Percentiles rank a stretch among this genome's conserved stretches.
Evolutionary conservation across 2,113 vertebrate species (phyloP).

Genomic region (Pluvialis apricaria): DNA sequence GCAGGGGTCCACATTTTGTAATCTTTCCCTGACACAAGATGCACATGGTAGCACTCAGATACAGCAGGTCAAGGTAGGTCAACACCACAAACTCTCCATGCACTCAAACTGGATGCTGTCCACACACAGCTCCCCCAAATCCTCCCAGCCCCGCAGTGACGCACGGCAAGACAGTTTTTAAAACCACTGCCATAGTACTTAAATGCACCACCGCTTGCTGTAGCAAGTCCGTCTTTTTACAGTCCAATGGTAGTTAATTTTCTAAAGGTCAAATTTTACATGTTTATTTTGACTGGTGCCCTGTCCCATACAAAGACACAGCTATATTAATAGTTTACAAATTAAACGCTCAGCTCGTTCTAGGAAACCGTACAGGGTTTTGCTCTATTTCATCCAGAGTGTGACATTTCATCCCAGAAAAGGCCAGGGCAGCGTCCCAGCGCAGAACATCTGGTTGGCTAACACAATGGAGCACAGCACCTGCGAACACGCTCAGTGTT

Average conservation of each 20-base stretch:
- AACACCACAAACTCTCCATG: neutral
- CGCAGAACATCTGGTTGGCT: slow-evolving; percentile 76
- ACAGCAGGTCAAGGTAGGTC: neutral
- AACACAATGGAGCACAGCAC: slow-evolving; percentile 71
- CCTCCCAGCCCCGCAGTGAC: neutral
- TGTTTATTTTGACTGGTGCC: slow-evolving; percentile 58
- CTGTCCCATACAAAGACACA: slow-evolving; percentile 45
- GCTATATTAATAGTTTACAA: slow-evolving; percentile 60
- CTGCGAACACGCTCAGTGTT: slow-evolving; percentile 65
- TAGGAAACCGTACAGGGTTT: slow-evolving; percentile 20
- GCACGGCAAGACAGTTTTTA: neutral
- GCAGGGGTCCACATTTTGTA: neutral
- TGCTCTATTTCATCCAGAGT: slow-evolving; percentile 47
- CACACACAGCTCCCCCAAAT: neutral
- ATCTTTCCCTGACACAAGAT: neutral
- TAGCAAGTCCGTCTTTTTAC: neutral
- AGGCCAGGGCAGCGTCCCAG: slow-evolving; percentile 34
- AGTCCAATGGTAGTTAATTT: slow-evolving; percentile 26
- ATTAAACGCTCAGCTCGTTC: slow-evolving; percentile 52
- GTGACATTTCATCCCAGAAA: slow-evolving; percentile 59
- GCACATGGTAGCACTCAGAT: neutral
- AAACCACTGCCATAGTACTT: neutral
- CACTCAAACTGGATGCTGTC: too few species aligned
- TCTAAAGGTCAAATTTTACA: slow-evolving; percentile 65
- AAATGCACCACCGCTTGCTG: neutral